These are phyloP conservation scores for Lucinisca nassula DNA, from an alignment of 2,888 invertebrate genomes.

Conservation along the genomic window DNA sequence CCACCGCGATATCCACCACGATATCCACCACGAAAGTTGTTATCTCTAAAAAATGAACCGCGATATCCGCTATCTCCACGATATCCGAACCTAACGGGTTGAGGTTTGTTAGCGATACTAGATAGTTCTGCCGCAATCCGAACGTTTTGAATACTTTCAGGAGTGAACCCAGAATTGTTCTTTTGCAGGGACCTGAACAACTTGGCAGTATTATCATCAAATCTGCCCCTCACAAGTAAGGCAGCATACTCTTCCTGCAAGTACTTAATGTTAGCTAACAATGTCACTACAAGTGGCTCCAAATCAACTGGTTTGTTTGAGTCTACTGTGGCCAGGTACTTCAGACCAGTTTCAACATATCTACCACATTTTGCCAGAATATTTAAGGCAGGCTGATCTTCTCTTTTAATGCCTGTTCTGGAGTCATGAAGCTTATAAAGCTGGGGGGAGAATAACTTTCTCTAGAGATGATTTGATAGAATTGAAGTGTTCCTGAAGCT, in stretches of 20 bases:
- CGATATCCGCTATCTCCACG: not conserved
- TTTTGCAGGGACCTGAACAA: slow-evolving; percentile 33
- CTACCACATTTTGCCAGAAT: slow-evolving; percentile 17
- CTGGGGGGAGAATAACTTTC: not conserved
- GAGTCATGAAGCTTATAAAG: slow-evolving; percentile 34
- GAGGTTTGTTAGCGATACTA: not conserved
- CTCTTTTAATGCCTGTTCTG: slow-evolving; percentile 33
- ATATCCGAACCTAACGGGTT: no score
- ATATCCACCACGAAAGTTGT: no score
- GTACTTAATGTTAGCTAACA: slow-evolving; percentile 23
- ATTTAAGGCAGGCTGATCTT: slow-evolving; percentile 5
- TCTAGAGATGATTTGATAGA: not conserved
- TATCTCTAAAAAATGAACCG: not conserved
- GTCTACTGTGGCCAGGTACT: not conserved
- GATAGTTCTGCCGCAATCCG: slow-evolving; percentile 40
- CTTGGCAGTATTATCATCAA: slow-evolving; percentile 37
- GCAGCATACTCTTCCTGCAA: slow-evolving; percentile 48
- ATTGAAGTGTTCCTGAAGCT: slow-evolving; percentile 37
- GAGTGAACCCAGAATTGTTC: slow-evolving; percentile 36
- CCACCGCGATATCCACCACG: not conserved
- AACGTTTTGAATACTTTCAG: slow-evolving; percentile 16
- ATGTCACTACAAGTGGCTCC: not conserved
- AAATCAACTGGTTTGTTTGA: slow-evolving; percentile 5
- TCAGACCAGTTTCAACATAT: slow-evolving; percentile 7
- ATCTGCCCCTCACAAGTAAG: slow-evolving; percentile 41